Percentiles rank a stretch among this genome's conserved stretches.
Evolutionary conservation across 2,888 invertebrate genomes (phyloP).

Genomic region (Noctua pronuba): DNA sequence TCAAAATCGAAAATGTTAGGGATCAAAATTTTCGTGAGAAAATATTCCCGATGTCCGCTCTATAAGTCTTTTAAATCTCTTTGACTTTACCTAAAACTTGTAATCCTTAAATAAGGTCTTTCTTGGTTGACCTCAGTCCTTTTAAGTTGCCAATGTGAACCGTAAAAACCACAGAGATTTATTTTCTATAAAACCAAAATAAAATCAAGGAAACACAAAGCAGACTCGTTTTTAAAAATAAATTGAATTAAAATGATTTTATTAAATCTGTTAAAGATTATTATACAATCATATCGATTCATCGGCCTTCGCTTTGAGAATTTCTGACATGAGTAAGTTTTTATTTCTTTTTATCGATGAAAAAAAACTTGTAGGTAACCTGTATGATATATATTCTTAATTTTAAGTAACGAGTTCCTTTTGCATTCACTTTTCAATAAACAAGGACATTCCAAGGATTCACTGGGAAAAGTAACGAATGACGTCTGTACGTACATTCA

Average conservation of each 20-base stretch:
- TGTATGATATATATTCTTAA: background rate
- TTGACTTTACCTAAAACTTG: too few species aligned
- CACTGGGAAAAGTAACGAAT: background rate
- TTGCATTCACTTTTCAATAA: background rate
- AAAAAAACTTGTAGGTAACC: too few species aligned
- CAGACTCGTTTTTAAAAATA: background rate
- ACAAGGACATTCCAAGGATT: background rate
- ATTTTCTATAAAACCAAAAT: background rate
- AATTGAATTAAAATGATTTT: background rate
- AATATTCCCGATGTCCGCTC: too few species aligned
- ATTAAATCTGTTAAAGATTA: background rate
- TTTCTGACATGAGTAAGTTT: background rate
- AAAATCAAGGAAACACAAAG: background rate
- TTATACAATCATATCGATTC: constrained; percentile 4
- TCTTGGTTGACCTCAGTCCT: constrained; percentile 8
- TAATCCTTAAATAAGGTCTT: constrained; percentile 9
- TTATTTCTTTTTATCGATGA: background rate
- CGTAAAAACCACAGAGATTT: background rate
- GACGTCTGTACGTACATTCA: background rate
- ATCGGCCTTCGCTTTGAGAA: background rate
- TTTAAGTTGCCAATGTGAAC: background rate
- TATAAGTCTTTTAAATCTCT: too few species aligned
- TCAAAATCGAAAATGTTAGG: too few species aligned
- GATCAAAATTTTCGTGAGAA: too few species aligned
- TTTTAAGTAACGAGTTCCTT: background rate